Base-by-base conservation (phyloP, 30 jellyfish, hydroid and myxozoan species). In the Aurelia aurita region DNA sequence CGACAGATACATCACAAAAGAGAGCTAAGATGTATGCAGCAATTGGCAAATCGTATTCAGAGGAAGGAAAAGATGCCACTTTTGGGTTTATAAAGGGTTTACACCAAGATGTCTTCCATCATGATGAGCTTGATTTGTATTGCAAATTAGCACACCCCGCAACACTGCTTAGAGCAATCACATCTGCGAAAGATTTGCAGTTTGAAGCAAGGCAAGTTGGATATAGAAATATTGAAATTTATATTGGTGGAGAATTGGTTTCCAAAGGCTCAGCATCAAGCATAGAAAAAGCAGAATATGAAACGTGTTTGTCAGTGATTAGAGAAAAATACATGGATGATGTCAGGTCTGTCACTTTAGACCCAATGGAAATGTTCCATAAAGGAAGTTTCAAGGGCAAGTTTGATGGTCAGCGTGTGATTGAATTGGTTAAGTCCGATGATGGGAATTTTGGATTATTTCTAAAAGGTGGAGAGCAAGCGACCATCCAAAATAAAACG, bases 391-490 rank as follows among this genome's bases (percentile, higher is more conserved):
- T 85, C 70, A 74, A 67, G 43, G 88, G 80, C n/a, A 73, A 54
- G 51, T 51, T 61, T 35, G 79, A 29, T 43, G 95, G 89, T 10
- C 89, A 74, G 22, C 62, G 95, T 5, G 71, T 51, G 8, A 79
- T 85, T 10, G 79, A 73, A 25, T 25, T 85, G 31, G 18, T 26
- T 8, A 85, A 75, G 32, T 32, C 44, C 12, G 80, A 43, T 23
- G 79, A 63, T 61, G 95, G 73, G 18, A 32, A 58, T 39, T 85
- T 32, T 63, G 95, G 95, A 46, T 12, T 85, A 43, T 85, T 28
- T 53, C 80, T 85, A 19, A 85, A 75, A 74, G 95, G 95, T 10
- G 95, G 95, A 20, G 95, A 85, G 60, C 49, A 47, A 32, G 95
- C 84, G 27, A 65, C 84, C 0, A 69, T 60, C 19, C 84, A 74